Evolutionary conservation across 2,888 invertebrate species (phyloP).

Genomic region (Nemapogon koenigi): DNA sequence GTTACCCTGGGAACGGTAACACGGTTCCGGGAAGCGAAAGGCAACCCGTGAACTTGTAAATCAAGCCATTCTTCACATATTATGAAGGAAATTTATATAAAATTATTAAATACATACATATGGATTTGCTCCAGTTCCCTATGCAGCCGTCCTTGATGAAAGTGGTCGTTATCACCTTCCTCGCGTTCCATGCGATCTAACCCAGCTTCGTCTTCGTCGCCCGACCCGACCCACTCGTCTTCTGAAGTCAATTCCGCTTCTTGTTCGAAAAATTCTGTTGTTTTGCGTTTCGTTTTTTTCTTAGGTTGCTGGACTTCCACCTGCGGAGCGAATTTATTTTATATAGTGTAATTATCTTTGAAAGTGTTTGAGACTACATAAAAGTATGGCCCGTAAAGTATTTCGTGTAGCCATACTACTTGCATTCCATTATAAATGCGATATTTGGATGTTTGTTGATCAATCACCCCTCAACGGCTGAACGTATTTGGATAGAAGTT

Average conservation of each 20-base stretch:
- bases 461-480: too few species aligned
- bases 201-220: conserved; percentile 84
- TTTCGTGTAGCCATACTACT: too few species aligned
- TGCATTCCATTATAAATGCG: too few species aligned
- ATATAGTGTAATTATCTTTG: not conserved
- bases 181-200: conserved; percentile 84
- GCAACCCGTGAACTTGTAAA: too few species aligned
- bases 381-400: too few species aligned
- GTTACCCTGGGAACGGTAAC: too few species aligned
- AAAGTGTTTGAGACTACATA: too few species aligned
- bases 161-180: conserved; percentile 82
- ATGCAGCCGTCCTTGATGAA: conserved; percentile 79
- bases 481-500: too few species aligned
- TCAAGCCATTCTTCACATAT: too few species aligned
- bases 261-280: conserved; percentile 80
- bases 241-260: conserved; percentile 91
- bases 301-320: conserved; percentile 30
- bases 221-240: conserved; percentile 84
- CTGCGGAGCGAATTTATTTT: conserved; percentile 20
- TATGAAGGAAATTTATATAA: too few species aligned
- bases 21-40: too few species aligned
- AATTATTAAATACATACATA: conserved; percentile 44
- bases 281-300: conserved; percentile 44
- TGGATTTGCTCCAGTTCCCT: conserved; percentile 85
- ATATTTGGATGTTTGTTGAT: too few species aligned